These are phyloP conservation scores for Xylocopa sonorina DNA, from an alignment of 1,140 invertebrate species.

Conservation along the genomic window DNA sequence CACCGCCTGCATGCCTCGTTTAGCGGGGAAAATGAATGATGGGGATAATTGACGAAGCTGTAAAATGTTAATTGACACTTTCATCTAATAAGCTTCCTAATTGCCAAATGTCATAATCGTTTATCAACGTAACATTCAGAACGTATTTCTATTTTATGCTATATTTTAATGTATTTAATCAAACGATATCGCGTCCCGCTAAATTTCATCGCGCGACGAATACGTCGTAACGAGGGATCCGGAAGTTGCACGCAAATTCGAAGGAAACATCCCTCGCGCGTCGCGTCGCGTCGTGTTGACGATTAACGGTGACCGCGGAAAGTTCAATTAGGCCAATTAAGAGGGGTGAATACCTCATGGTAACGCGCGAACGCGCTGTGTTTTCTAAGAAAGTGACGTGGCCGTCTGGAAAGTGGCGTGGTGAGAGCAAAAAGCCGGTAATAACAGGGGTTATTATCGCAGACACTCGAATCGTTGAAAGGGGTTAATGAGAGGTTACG, in stretches of 20 bases:
- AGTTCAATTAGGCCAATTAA: conserved; percentile 70
- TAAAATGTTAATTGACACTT: not conserved
- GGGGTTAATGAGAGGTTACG: conserved; percentile 72
- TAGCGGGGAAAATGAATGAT: not conserved
- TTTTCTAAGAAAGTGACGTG: conserved; percentile 68
- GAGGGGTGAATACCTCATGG: conserved; percentile 47
- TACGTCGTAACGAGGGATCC: not conserved
- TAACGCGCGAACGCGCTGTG: conserved; percentile 65
- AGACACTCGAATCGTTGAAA: conserved; percentile 52
- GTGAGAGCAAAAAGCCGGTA: conserved; percentile 21
- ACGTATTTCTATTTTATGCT: too few relatives aligned
- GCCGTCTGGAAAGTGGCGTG: conserved; percentile 36
- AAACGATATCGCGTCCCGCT: too few relatives aligned
- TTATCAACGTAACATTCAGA: too few relatives aligned
- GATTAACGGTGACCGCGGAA: conserved; percentile 60
- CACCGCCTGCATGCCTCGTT: not conserved
- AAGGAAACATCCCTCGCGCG: not conserved
- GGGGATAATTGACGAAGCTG: conserved; percentile 1
- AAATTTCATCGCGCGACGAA: too few relatives aligned
- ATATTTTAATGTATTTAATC: too few relatives aligned
- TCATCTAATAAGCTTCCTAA: not conserved
- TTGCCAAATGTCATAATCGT: not conserved
- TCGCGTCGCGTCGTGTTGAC: conserved; percentile 34
- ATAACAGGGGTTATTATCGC: conserved; percentile 47
- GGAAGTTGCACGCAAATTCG: not conserved